Conservation (phyloP, 2,113 vertebrate genomes). For the Delphinapterus leucas region DNA sequence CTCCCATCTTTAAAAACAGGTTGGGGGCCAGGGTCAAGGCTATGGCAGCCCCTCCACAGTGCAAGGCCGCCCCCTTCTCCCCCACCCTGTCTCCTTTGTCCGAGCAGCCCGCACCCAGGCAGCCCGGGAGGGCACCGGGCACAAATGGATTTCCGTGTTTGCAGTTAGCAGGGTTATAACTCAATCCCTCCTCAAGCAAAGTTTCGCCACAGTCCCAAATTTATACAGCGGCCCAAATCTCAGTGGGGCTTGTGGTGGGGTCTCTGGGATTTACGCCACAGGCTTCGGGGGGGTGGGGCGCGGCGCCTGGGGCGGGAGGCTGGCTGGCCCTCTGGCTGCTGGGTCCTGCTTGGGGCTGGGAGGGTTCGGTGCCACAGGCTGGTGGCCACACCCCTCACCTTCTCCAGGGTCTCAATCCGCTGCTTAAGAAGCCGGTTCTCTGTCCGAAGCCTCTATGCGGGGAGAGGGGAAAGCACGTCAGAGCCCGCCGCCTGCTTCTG, state of each 20-base stretch:
- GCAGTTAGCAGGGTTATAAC: not conserved
- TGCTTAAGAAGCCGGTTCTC: constrained; percentile 96
- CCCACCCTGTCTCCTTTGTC: not conserved
- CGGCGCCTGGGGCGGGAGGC: not conserved
- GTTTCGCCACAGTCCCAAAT: not conserved
- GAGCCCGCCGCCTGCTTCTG: not conserved
- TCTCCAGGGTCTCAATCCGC: constrained; percentile 95
- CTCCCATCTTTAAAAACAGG: not conserved
- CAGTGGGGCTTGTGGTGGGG: not conserved
- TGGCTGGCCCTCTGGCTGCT: not conserved
- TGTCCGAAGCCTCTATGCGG: constrained; percentile 89
- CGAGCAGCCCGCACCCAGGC: not conserved
- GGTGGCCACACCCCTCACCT: constrained; percentile 82
- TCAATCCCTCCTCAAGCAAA: not conserved
- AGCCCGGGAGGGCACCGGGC: not conserved
- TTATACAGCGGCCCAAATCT: not conserved
- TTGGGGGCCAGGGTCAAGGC: not conserved
- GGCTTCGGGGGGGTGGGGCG: not conserved
- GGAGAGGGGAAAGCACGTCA: not conserved
- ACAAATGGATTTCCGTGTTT: not conserved
- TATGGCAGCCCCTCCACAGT: not conserved
- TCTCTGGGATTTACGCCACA: too few species aligned
- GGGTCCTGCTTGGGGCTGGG: not conserved
- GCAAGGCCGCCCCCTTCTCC: too few species aligned
- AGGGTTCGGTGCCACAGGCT: not conserved